Base-by-base conservation (phyloP, 2,888 invertebrate species). In the Zygaena filipendulae region DNA sequence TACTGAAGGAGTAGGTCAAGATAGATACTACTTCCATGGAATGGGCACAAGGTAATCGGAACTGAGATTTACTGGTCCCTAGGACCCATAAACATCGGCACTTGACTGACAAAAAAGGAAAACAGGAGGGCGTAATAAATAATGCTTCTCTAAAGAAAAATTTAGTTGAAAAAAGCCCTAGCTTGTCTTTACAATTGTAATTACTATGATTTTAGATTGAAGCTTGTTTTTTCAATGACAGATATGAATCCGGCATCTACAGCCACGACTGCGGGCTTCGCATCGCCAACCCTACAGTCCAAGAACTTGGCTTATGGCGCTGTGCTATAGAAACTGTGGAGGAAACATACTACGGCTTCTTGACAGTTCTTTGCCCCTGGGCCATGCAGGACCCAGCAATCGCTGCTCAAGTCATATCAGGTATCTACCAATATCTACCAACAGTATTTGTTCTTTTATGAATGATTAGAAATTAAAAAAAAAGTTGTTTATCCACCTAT, bases 241-340 rank as follows among this genome's bases (percentile, higher is more conserved):
- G 68, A 19, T 42, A 48, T 22, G 31, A 47, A 4, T 47, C 59
- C 0, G 45, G 47, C 2, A 35, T 54, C 2, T 29, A 38, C 11
- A 46, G 30, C 4, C 50, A 62, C 36, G 50, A 55, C 16, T 79
- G 75, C 32, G 60, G 59, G 3, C 49, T 79, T 8, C 51, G 52
- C 3, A 59, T 77, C 32, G 50, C 46, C 1, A 38, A 52, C 23
- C 59, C 63, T 0, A 18, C 36, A 3, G 23, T 28, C 3, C 11
- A 23, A 0, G 70, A 74, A 34, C 32, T 59, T 8, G 77, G 77
- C 0, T 30, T 66, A 11, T 77, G 77, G 77, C 61, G 77, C 10
- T 79, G 77, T 23, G 62, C 53, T 11, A 35, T 79, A n/a, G 53
- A 64, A 13, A 69, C 72, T 0, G 45, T 45, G 0, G 32, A 35